A percentile compares a stretch with the other conserved stretches of the same genome.
Conservation (phyloP, 2,888 invertebrate species). For the Helicoverpa assulta region DNA sequence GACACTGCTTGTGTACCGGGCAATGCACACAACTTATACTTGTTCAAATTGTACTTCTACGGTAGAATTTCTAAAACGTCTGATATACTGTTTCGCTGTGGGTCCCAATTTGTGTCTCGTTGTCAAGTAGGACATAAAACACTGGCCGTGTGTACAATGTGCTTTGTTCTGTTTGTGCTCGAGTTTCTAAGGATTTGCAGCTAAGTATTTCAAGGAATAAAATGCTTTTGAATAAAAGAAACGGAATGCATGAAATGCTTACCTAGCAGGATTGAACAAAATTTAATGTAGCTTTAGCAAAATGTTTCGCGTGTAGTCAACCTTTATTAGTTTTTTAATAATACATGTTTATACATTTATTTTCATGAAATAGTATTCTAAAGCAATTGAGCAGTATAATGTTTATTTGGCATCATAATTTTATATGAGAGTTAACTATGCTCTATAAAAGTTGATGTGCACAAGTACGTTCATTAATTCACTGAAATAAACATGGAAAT, state of each 20-base stretch:
- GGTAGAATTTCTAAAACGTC: slow-evolving; percentile 48
- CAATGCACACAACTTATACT: slow-evolving; percentile 27
- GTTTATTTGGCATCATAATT: background rate
- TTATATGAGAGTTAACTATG: slow-evolving; percentile 1
- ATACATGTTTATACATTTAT: background rate
- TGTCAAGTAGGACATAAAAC: slow-evolving; percentile 61
- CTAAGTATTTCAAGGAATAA: slow-evolving; percentile 47
- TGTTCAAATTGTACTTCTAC: slow-evolving; percentile 41
- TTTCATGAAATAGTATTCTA: background rate
- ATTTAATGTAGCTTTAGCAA: background rate
- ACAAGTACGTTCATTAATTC: slow-evolving; percentile 17
- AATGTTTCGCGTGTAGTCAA: background rate
- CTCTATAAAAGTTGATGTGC: background rate
- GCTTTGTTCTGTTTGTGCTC: slow-evolving; percentile 55
- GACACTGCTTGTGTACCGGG: slow-evolving; percentile 6
- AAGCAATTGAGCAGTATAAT: no score
- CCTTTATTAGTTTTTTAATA: background rate
- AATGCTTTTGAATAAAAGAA: slow-evolving; percentile 46
- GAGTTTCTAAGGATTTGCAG: slow-evolving; percentile 48
- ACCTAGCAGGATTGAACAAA: slow-evolving; percentile 1
- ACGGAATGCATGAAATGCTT: slow-evolving; percentile 22
- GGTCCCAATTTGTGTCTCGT: slow-evolving; percentile 60
- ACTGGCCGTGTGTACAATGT: slow-evolving; percentile 55
- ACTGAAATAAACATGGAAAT: slow-evolving; percentile 29
- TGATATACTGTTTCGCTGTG: slow-evolving; percentile 55